Conservation (phyloP, 2,113 vertebrate genomes). For the Sardina pilchardus region DNA sequence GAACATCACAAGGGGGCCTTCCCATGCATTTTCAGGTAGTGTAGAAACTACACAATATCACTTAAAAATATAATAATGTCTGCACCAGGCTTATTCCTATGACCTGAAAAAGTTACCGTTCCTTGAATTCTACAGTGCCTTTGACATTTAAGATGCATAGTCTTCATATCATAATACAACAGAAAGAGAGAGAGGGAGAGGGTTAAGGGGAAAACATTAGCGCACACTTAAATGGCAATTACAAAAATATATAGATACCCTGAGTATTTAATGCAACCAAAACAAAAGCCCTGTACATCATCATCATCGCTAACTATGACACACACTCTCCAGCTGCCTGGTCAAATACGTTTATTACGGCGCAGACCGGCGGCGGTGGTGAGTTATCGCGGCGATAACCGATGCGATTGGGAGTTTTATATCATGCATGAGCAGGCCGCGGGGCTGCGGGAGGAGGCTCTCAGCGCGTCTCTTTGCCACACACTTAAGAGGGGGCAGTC, state of each 20-base stretch:
- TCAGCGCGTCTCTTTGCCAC: constrained; percentile 27
- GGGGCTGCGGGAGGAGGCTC: not conserved
- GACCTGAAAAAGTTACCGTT: not conserved
- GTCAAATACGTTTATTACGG: not conserved
- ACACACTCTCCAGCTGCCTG: not conserved
- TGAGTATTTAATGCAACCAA: not conserved
- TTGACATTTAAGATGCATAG: not conserved
- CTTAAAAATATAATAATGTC: not conserved
- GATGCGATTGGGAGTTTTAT: not conserved
- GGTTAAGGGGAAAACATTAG: not conserved
- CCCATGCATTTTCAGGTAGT: not conserved
- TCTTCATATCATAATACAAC: not conserved
- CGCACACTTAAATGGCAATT: not conserved
- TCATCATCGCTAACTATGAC: not conserved
- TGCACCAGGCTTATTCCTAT: not conserved
- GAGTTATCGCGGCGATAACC: not conserved
- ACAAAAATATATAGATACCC: not conserved
- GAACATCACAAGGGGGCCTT: not conserved
- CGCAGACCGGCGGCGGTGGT: not conserved
- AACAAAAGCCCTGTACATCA: not conserved
- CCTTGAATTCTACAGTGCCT: not conserved
- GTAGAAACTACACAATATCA: not conserved
- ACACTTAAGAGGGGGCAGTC: constrained; percentile 39
- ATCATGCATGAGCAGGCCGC: not conserved
- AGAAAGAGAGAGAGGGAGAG: not conserved